Evolutionary conservation across 64 coral and sea anemone genomes (phyloP).

Genomic region (Montipora efflorescens): DNA sequence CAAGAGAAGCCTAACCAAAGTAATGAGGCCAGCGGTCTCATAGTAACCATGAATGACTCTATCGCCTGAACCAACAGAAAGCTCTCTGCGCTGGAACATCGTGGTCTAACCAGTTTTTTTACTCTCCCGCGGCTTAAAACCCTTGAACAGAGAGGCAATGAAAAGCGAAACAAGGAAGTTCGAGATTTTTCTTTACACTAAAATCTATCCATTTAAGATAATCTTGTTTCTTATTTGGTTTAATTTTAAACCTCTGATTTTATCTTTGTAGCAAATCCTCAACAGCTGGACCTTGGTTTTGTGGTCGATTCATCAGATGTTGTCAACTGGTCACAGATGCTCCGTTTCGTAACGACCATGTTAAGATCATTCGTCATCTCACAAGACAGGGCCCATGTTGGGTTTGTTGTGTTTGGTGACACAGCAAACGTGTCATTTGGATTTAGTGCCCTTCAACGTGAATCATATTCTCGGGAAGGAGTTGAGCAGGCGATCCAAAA

Average conservation of each 20-base stretch:
- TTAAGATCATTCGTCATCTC: conserved; percentile 64
- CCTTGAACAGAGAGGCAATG: no score
- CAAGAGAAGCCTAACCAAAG: no score
- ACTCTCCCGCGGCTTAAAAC: no score
- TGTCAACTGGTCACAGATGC: conserved; percentile 59
- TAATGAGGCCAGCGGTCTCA: no score
- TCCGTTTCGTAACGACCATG: conserved; percentile 47
- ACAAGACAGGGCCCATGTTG: conserved; percentile 60
- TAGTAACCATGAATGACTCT: no score
- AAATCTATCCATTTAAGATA: no score
- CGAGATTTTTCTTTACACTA: no score
- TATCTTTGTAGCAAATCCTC: conserved; percentile 1
- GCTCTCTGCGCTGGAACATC: no score
- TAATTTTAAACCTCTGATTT: not conserved
- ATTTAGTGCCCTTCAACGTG: conserved; percentile 54
- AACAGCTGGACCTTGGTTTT: conserved; percentile 79
- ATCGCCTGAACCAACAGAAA: no score
- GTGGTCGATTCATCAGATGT: conserved; percentile 70
- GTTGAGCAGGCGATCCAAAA: conserved; percentile 47
- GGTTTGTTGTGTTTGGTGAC: conserved; percentile 70
- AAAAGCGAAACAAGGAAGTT: no score
- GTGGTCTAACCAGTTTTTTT: no score
- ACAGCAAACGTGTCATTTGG: conserved; percentile 55
- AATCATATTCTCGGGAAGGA: conserved; percentile 10
- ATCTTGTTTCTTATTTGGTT: no score